A percentile compares a stretch with the other conserved stretches of the same genome.
These are phyloP conservation scores for Pollicipes pollicipes DNA, from an alignment of 1,140 invertebrate genomes.

Conservation along the genomic window DNA sequence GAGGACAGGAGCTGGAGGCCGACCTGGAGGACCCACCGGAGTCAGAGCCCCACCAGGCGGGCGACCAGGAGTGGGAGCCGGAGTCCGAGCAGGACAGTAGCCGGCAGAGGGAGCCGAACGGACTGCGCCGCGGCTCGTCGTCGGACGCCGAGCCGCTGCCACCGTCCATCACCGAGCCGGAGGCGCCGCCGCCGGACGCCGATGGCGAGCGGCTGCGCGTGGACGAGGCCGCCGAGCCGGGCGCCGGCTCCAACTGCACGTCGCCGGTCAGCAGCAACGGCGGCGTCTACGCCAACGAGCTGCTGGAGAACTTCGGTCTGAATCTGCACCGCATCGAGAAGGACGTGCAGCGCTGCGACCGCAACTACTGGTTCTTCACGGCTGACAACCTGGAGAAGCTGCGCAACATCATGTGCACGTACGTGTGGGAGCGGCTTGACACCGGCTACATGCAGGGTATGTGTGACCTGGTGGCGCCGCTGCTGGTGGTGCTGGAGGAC, in stretches of 20 bases:
- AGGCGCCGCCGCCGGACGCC: slow-evolving; percentile 1
- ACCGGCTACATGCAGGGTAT: slow-evolving; percentile 59
- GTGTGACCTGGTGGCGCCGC: slow-evolving; percentile 84
- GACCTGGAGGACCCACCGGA: too few relatives aligned
- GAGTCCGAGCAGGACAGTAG: neutral
- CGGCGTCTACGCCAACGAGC: slow-evolving; percentile 65
- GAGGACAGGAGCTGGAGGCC: too few relatives aligned
- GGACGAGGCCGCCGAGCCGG: slow-evolving; percentile 12
- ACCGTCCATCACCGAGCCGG: neutral
- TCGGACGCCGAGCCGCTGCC: neutral
- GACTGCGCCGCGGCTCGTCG: too few relatives aligned
- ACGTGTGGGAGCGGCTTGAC: slow-evolving; percentile 85
- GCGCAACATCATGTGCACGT: slow-evolving; percentile 92
- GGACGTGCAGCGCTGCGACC: slow-evolving; percentile 83
- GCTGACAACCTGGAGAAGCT: slow-evolving; percentile 71
- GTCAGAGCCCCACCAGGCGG: too few relatives aligned
- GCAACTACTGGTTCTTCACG: slow-evolving; percentile 78
- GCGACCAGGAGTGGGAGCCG: too few relatives aligned
- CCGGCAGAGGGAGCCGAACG: too few relatives aligned
- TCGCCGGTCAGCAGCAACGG: slow-evolving; percentile 68
- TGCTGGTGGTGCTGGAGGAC: slow-evolving; percentile 80
- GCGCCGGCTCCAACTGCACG: slow-evolving; percentile 31
- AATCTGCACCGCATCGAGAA: slow-evolving; percentile 91
- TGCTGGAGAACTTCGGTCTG: slow-evolving; percentile 67
- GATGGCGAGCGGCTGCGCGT: slow-evolving; percentile 15